Evolutionary conservation across 2,797 vertebrate species (phyloP), one percentile per base, ranked within the genome.

Genomic region (Luscinia luscinia): DNA sequence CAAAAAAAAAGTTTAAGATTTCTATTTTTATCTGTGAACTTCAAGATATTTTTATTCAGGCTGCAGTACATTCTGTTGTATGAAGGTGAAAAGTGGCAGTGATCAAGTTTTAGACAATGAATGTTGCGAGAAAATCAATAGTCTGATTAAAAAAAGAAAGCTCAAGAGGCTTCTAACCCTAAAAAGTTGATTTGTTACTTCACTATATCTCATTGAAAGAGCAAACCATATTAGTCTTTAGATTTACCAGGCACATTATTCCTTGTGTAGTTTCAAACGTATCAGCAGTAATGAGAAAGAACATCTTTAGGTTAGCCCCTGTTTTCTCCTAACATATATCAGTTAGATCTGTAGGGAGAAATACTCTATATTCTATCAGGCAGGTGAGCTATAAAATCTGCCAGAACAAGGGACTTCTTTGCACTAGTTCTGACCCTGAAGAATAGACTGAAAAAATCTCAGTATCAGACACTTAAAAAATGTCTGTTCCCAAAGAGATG

Each of bases 111-210:
- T 94, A 96, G 90, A 96, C 95, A 95, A 96, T 83, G 74, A 95
- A 94, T 87, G 85, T 78, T 93, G 69, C 9, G 13, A 96, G 78
- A 89, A 94, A 97, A 97, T 98, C 97, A 91, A 97, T 97, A 97
- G 43, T 93, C 93, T 96, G 95, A 97, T 97, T 97, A 75, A 94
- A 97, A 96, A 95, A 89, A 97, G 87, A 97, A 97, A 97, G 59
- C 96, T 92, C 95, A 93, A 82, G 96, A 95, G 97, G 68, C 61
- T 94, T 95, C 92, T 98, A 96, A 97, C 94, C 72, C 88, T 97
- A 96, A 97, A 97, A 98, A 91, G 94, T 94, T 97, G 94, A 97
- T 97, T 97, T 97, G 76, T 73, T 97, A 86, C 96, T 95, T 97
- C 88, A 93, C 92, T 93, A 70, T 91, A 94, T 96, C 93, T 95